phyloP scores from a whole-genome alignment of 2,797 vertebrate species.

The Characodon lateralis region DNA sequence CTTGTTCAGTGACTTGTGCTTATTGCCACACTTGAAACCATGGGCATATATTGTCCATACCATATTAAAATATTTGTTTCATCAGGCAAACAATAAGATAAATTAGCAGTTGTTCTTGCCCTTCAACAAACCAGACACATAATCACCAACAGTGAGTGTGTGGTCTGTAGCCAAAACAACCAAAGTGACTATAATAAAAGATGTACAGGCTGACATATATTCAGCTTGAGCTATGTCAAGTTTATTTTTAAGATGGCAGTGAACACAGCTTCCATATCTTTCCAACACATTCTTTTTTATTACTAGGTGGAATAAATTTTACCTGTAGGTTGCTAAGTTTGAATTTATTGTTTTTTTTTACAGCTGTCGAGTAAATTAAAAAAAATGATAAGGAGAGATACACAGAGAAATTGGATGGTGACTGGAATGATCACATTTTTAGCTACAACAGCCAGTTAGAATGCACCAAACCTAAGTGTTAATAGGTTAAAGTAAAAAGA shows the following conservation, averaged over 20 bases:
- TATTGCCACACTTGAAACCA: slow-evolving; percentile 1
- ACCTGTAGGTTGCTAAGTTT: background rate
- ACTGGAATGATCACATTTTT: too few relatives aligned
- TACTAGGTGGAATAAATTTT: slow-evolving; percentile 16
- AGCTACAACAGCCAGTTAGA: too few relatives aligned
- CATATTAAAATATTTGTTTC: background rate
- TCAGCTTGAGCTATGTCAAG: slow-evolving; percentile 17
- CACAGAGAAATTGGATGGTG: too few relatives aligned
- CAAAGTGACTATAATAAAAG: background rate
- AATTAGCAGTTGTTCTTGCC: background rate
- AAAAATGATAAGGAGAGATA: background rate
- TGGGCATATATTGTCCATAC: slow-evolving; percentile 7
- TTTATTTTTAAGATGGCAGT: slow-evolving; percentile 18
- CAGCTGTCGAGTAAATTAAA: background rate
- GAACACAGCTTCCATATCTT: slow-evolving; percentile 1
- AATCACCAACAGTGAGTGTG: background rate
- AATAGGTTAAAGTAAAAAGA: too few relatives aligned
- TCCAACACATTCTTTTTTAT: background rate
- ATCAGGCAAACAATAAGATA: background rate
- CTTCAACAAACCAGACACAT: background rate
- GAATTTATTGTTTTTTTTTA: background rate
- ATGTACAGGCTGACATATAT: background rate
- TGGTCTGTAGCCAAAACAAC: background rate
- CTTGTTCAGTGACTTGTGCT: slow-evolving; percentile 25
- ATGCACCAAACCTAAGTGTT: too few relatives aligned